Evolutionary conservation across 2,797 vertebrate genomes (phyloP), one percentile per base, ranked within the genome.

Genomic region (Aeoliscus strigatus): DNA sequence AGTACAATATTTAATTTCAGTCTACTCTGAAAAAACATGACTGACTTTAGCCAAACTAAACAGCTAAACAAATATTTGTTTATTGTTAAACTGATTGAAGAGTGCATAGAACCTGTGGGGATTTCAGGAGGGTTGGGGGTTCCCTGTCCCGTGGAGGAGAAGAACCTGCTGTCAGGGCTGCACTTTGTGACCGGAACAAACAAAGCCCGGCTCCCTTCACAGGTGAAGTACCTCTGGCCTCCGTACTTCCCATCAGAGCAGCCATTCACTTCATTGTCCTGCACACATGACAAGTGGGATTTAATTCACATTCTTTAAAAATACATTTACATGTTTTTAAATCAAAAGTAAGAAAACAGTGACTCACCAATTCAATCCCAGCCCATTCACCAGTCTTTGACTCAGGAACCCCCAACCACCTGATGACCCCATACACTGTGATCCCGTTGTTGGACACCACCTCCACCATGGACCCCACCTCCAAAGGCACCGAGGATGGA

Each of bases 381-480:
- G 83, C 87, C 84, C 82, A 89, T 18, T 67, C 25, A 1, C 12
- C 23, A 1, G 31, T 70, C 63, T 82, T 83, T 27, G 82, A 83
- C 9, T 8, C 49, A 1, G 51, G 85, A 34, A 75, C 18, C 9
- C 89, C 89, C 46, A 87, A 60, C 88, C 89, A 90, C 25, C 43
- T 79, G 41, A 90, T 59, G 14, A 88, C 87, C 14, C 88, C 89
- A 0, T 86, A 85, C 41, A 87, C 73, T 2, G 59, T 77, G 49
- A 83, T 23, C 42, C 82, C 77, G 0, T 46, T 57, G 52, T 64
- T 72, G 27, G 83, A 81, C 44, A 55, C 11, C 39, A 88, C 75
- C 68, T 90, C 86, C 70, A 86, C 87, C 75, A 86, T 51, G 14
- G 87, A 90, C 2, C 84, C 88, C 53, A 84, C 68, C 66, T 90